Conservation (phyloP, 2,888 invertebrate species). For the Spodoptera exigua region DNA sequence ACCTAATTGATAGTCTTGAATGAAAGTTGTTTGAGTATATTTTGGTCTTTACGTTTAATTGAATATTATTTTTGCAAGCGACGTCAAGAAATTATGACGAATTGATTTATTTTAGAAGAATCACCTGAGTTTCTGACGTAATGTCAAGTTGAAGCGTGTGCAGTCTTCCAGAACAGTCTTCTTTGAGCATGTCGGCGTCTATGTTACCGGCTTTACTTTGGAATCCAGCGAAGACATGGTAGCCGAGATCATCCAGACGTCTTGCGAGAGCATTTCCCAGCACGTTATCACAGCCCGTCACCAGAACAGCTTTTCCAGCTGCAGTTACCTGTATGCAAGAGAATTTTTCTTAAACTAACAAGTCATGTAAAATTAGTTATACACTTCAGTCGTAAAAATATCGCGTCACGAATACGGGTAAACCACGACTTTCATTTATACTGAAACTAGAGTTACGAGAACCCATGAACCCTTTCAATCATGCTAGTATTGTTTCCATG, state of each 20-base stretch:
- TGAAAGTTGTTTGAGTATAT: background rate
- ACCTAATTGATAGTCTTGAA: constrained; percentile 8
- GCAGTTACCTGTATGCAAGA: constrained; percentile 91
- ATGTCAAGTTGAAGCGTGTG: constrained; percentile 94
- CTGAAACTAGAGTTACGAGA: constrained; percentile 26
- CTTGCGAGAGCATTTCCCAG: constrained; percentile 93
- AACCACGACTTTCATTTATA: constrained; percentile 34
- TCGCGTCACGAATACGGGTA: constrained; percentile 28
- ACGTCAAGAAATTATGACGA: background rate
- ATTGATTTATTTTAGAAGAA: background rate
- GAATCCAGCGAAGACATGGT: constrained; percentile 96
- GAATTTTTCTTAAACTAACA: no score
- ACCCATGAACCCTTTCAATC: constrained; percentile 44
- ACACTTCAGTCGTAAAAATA: constrained; percentile 10
- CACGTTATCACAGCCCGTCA: constrained; percentile 95
- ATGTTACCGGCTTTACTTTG: constrained; percentile 91
- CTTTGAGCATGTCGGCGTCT: constrained; percentile 93
- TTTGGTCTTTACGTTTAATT: constrained; percentile 8
- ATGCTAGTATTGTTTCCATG: constrained; percentile 55
- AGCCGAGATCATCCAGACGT: constrained; percentile 94
- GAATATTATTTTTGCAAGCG: no score
- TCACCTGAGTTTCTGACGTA: constrained; percentile 92
- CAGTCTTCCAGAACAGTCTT: constrained; percentile 93
- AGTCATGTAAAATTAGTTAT: constrained; percentile 1
- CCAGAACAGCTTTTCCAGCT: constrained; percentile 94